Percentiles rank a stretch among this genome's conserved stretches.
phyloP scores from a whole-genome alignment of 1,140 invertebrate genomes.

The Musca domestica region DNA sequence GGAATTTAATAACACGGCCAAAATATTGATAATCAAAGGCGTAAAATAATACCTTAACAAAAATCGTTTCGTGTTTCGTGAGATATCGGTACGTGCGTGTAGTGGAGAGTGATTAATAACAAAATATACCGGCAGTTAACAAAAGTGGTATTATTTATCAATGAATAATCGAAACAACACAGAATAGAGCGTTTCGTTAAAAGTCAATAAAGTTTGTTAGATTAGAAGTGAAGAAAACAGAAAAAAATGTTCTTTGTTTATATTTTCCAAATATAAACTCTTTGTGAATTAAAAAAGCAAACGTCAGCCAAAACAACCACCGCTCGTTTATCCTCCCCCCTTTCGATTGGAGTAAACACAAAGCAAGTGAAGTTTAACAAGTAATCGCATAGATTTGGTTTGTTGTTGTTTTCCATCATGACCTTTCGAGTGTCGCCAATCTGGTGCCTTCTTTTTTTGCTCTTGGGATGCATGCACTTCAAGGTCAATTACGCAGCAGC shows the following conservation, averaged over 20 bases:
- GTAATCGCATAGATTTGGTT: no score
- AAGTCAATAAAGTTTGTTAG: background rate
- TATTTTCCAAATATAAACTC: no score
- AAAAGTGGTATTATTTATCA: no score
- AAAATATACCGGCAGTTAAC: background rate
- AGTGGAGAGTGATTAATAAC: background rate
- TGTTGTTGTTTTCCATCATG: constrained; percentile 7
- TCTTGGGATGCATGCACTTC: constrained; percentile 6
- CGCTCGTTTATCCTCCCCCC: no score
- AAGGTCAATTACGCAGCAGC: constrained; percentile 1
- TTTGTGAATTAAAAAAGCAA: no score
- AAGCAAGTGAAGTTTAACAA: background rate
- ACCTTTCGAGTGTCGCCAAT: background rate
- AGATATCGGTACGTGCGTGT: no score
- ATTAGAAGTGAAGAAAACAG: no score
- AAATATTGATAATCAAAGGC: no score
- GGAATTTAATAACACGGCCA: no score
- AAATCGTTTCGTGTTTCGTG: no score
- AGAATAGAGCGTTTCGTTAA: background rate
- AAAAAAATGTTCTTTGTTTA: no score
- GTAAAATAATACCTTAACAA: background rate
- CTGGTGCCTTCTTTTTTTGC: background rate
- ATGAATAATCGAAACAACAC: background rate
- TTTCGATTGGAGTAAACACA: background rate
- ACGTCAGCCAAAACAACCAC: no score